These are phyloP conservation scores for Pelvicachromis taeniatus DNA, from an alignment of 2,113 vertebrate genomes.

Conservation along the genomic window DNA sequence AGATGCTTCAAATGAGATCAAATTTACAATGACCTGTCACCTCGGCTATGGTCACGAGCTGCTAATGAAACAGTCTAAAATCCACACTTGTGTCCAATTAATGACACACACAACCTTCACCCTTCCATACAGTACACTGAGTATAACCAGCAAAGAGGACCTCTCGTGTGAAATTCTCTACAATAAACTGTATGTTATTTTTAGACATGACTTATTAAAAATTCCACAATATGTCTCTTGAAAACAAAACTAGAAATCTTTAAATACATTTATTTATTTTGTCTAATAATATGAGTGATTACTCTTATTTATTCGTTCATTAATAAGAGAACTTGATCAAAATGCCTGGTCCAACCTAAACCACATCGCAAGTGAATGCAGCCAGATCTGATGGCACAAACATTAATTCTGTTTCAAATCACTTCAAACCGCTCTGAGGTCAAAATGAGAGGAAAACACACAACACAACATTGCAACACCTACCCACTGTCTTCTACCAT, in stretches of 20 bases:
- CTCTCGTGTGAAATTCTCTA: neutral
- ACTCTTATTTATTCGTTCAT: neutral
- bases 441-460: neutral
- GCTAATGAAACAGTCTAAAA: neutral
- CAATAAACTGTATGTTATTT: neutral
- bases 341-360: neutral
- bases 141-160: neutral
- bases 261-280: neutral
- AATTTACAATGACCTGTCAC: neutral
- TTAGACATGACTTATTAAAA: neutral
- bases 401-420: neutral
- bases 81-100: neutral
- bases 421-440: neutral
- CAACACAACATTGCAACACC: neutral
- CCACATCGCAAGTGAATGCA: neutral
- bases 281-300: neutral
- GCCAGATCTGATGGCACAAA: neutral
- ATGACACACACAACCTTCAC: neutral
- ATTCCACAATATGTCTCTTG: neutral
- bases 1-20: neutral
- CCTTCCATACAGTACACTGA: neutral
- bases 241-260: neutral
- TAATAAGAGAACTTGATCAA: neutral
- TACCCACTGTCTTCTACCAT: neutral
- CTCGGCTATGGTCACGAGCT: neutral